Conservation (phyloP, 2,797 vertebrate species). For the Takifugu rubripes region DNA sequence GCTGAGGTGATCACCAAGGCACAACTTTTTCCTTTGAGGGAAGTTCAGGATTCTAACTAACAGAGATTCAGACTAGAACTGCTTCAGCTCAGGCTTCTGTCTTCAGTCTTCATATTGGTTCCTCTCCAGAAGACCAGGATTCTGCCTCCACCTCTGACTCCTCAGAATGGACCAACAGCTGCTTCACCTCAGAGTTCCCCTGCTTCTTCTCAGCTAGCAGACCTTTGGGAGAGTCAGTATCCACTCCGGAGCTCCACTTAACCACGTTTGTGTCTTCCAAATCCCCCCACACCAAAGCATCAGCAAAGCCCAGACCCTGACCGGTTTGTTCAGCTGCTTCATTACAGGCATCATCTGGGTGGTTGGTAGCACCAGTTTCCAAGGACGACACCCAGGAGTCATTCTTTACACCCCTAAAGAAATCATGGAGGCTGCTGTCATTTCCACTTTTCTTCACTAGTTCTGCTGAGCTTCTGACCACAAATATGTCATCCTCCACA, state of each 20-base stretch:
- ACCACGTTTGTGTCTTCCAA: background rate
- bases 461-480: slow-evolving; percentile 34
- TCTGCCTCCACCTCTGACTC: slow-evolving; percentile 69
- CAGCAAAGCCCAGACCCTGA: slow-evolving; percentile 44
- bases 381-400: slow-evolving; percentile 65
- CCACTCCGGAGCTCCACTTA: slow-evolving; percentile 42
- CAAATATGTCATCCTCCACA: slow-evolving; percentile 30
- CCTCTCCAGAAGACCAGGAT: slow-evolving; percentile 75
- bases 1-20: slow-evolving; percentile 38
- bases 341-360: slow-evolving; percentile 30
- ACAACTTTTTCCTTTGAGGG: slow-evolving; percentile 46
- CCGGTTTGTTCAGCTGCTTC: slow-evolving; percentile 34
- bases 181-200: slow-evolving; percentile 33
- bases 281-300: slow-evolving; percentile 41
- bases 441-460: slow-evolving; percentile 36
- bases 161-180: slow-evolving; percentile 57
- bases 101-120: slow-evolving; percentile 25
- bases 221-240: slow-evolving; percentile 20
- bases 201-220: slow-evolving; percentile 19
- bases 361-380: slow-evolving; percentile 56
- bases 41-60: too few species aligned
- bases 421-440: slow-evolving; percentile 37
- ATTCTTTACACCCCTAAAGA: slow-evolving; percentile 45
- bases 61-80: too few species aligned
- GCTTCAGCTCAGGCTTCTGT: too few species aligned